Percentiles rank a stretch among this genome's conserved stretches.
phyloP scores from a whole-genome alignment of 2,113 vertebrate species.

The Myotis yumanensis region DNA sequence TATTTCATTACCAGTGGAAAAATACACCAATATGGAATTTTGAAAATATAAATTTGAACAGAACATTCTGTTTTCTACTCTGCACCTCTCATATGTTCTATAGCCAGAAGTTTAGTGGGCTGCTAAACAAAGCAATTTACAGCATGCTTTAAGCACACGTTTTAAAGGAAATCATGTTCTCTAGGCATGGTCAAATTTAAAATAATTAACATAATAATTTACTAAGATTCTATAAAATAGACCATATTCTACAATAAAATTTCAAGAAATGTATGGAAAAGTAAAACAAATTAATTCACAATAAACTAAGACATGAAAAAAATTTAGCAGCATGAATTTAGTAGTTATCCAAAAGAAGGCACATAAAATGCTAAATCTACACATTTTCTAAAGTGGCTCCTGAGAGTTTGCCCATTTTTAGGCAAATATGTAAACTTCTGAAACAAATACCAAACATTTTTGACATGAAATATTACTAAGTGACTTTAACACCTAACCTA shows the following conservation, averaged over 20 bases:
- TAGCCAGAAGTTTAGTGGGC: background rate
- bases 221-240: slow-evolving; percentile 16
- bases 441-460: slow-evolving; percentile 20
- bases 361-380: background rate
- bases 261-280: background rate
- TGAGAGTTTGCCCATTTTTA: background rate
- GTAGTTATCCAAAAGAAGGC: background rate
- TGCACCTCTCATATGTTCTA: background rate
- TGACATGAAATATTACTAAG: background rate
- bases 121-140: background rate
- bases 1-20: background rate
- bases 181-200: background rate
- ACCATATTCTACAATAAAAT: slow-evolving; percentile 14
- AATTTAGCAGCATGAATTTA: background rate
- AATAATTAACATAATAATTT: slow-evolving; percentile 12
- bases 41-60: slow-evolving; percentile 11
- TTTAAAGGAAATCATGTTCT: slow-evolving; percentile 31
- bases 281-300: background rate
- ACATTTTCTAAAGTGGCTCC: background rate
- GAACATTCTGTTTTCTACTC: background rate
- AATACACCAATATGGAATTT: background rate
- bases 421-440: background rate
- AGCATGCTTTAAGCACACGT: background rate
- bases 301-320: background rate
- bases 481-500: background rate